Evolutionary conservation across 2,888 invertebrate species (phyloP), one percentile per base, ranked within the genome.

Genomic region (Corythucha ciliata): DNA sequence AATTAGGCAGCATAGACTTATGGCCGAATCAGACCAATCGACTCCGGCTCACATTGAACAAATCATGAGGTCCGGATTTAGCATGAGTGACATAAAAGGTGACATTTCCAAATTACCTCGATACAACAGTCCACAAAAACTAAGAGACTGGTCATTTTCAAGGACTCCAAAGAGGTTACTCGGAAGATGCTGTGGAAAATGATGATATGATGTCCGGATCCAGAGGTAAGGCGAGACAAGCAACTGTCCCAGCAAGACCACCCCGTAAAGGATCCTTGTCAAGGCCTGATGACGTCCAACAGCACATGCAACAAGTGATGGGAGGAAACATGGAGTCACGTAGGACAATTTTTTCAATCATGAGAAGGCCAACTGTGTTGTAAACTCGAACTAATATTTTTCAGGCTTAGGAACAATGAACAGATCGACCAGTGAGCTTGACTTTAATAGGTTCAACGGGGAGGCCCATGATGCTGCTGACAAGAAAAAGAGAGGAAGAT

Each of bases 11-110:
- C 82, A 85, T 65, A 76, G 84, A 41, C 71, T 90, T 5, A 75
- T 82, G 70, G 78, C 77, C 4, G 88, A 88, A 62, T 82, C 81
- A 0, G 79, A 82, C 3, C 68, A 70, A 40, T 75, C 77, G 42
- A 79, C 78, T 60, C 81, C 81, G 0, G 83, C 81, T 0, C 88
- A 89, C 61, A 81, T 91, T 61, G 91, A 91, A 66, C 89, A 90
- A 65, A 90, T 91, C 58, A 87, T 92, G 77, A 81, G 85, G 62
- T 85, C 90, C 60, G 81, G 81, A 36, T 92, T 92, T 68, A 88
- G 88, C 26, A 89, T 92, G 79, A 90, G 80, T 59, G 92, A 92
- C 62, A 88, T 92, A 54, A 92, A 92, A 77, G 90, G 85, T 81
- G 63, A 57, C 33, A 26, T 8, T 1, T 34, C 14, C 6, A 34